Percentiles rank a stretch among this genome's conserved stretches.
phyloP scores from a whole-genome alignment of 2,888 invertebrate genomes.

The Perithous albicinctus region DNA sequence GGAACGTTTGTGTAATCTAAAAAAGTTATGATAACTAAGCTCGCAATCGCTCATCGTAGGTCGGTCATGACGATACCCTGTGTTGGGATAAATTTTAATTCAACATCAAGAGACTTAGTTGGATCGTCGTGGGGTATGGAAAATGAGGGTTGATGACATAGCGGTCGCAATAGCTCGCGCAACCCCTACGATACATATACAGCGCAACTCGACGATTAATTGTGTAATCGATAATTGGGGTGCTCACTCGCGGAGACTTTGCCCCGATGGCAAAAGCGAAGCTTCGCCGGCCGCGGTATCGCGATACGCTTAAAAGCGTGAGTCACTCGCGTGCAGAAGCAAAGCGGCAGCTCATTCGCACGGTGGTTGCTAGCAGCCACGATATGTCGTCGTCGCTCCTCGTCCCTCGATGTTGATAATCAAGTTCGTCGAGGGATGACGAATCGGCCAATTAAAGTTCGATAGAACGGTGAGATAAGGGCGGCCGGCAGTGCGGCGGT shows the following conservation, averaged over 20 bases:
- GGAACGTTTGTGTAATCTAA: conserved; percentile 53
- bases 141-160: conserved; percentile 44
- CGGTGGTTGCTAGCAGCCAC: conserved; percentile 63
- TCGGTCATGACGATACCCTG: conserved; percentile 42
- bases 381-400: conserved; percentile 77
- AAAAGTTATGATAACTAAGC: conserved; percentile 65
- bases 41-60: conserved; percentile 59
- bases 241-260: conserved; percentile 66
- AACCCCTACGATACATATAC: conserved; percentile 29
- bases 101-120: conserved; percentile 33
- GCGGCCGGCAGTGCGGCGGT: conserved; percentile 68
- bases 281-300: conserved; percentile 63
- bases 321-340: conserved; percentile 81
- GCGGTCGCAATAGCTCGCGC: conserved; percentile 22
- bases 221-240: conserved; percentile 81
- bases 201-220: conserved; percentile 76
- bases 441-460: conserved; percentile 84
- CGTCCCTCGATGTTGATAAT: conserved; percentile 82
- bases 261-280: conserved; percentile 56
- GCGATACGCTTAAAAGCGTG: conserved; percentile 80
- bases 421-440: conserved; percentile 84
- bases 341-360: conserved; percentile 61
- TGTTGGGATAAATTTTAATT: conserved; percentile 65
- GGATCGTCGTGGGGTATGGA: conserved; percentile 16
- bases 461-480: conserved; percentile 82